Evolutionary conservation across 1,140 invertebrate genomes (phyloP).

Genomic region (Lepidurus arcticus): DNA sequence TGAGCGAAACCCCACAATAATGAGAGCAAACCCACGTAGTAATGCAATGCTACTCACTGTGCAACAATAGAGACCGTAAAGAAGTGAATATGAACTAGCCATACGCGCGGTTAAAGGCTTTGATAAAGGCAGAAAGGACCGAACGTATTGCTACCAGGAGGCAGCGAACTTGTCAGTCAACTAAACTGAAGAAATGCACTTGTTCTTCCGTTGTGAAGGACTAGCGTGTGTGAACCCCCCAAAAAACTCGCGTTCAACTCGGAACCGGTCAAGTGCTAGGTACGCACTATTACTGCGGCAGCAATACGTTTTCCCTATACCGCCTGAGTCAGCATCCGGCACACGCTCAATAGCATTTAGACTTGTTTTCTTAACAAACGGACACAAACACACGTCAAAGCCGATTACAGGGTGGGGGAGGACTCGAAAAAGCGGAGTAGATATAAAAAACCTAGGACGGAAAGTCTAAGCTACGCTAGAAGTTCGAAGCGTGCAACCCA

Average conservation of each 20-base stretch:
- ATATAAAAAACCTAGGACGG: neutral
- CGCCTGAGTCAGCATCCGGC: neutral
- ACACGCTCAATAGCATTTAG: neutral
- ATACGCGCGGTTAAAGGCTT: too few relatives aligned
- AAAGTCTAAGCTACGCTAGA: neutral
- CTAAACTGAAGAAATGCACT: too few relatives aligned
- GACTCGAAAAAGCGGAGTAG: neutral
- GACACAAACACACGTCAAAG: neutral
- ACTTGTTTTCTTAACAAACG: neutral
- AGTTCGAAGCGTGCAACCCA: neutral
- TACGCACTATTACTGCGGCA: constrained; percentile 12
- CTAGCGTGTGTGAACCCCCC: neutral
- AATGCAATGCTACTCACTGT: too few relatives aligned
- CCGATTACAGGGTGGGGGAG: neutral
- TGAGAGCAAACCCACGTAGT: too few relatives aligned
- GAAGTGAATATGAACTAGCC: too few relatives aligned
- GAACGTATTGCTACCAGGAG: too few relatives aligned
- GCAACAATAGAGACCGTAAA: too few relatives aligned
- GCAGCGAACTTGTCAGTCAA: too few relatives aligned
- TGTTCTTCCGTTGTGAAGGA: neutral
- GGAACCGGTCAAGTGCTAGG: neutral
- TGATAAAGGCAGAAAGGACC: too few relatives aligned
- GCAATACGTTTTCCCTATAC: neutral
- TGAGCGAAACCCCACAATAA: too few relatives aligned
- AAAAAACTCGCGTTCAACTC: too few relatives aligned